Evolutionary conservation across 2,797 vertebrate species (phyloP), one percentile per base, ranked within the genome.

Genomic region (Trachurus trachurus): DNA sequence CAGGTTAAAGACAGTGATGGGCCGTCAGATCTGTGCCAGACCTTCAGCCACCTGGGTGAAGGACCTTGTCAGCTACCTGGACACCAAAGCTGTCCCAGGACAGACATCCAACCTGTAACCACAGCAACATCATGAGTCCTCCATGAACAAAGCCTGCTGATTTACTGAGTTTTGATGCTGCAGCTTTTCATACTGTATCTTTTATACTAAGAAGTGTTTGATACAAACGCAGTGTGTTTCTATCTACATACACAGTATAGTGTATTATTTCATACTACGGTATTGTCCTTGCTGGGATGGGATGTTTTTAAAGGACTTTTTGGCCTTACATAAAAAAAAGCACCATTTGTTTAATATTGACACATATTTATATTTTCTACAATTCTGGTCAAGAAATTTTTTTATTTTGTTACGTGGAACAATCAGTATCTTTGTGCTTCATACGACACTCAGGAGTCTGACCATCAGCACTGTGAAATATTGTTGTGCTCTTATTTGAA

Each of bases 11-110:
- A 94, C 84, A 0, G 54, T 8, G 17, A n/a, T 2, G 0, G 89
- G 89, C 2, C 72, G 44, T 1, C 49, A 75, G 19, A 60, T 95
- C 78, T 96, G 95, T 44, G 93, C 56, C 64, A 86, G 29, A 1
- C 81, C 90, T n/a, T 75, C 89, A 6, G 87, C 63, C 2, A 0
- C 17, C 1, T 95, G 95, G 95, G 94, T 95, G 75, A 76, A 87
- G 74, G 13, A 84, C 0, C 61, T 89, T 72, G 87, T 93, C 19
- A 63, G 10, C 54, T 1, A 59, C 49, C 67, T 95, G 54, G 71
- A 94, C 5, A 13, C 13, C 61, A 90, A 66, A 61, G 0, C 12
- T 2, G 15, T 17, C 12, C 9, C 40, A 8, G 92, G 92, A 42
- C 0, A 80, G 52, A 13, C 29, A 0, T 72, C 71, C 54, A 50